Conservation (phyloP, 2,113 vertebrate genomes). For the Notothenia coriiceps region DNA sequence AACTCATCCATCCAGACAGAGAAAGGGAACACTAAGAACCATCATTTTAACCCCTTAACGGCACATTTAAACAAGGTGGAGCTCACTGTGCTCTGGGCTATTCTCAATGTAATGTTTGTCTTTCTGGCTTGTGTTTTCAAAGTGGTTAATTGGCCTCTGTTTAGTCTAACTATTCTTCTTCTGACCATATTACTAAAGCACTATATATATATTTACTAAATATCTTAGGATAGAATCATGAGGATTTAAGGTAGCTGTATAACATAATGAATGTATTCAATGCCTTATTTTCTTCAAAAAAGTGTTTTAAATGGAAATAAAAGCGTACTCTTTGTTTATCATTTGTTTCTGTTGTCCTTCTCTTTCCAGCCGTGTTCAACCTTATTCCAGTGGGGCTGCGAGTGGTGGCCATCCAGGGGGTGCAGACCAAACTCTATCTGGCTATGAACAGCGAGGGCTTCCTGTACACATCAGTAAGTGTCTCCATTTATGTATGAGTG, state of each 20-base stretch:
- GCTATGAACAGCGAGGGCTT: slow-evolving; percentile 99
- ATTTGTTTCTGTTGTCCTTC: slow-evolving; percentile 55
- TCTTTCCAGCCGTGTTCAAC: slow-evolving; percentile 93
- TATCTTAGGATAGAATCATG: not conserved
- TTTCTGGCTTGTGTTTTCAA: not conserved
- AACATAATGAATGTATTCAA: not conserved
- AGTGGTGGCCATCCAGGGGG: slow-evolving; percentile 99
- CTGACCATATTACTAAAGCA: not conserved
- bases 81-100: not conserved
- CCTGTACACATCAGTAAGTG: slow-evolving; percentile 97
- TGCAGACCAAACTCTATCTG: slow-evolving; percentile 97
- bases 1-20: slow-evolving; percentile 7
- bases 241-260: not conserved
- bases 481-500: not conserved
- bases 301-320: not conserved
- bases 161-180: too few relatives aligned
- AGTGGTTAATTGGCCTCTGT: too few relatives aligned
- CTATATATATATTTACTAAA: not conserved
- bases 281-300: not conserved
- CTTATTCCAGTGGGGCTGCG: slow-evolving; percentile 99
- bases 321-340: not conserved
- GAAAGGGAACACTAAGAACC: not conserved
- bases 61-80: not conserved
- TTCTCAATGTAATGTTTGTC: not conserved
- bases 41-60: not conserved